phyloP scores from a whole-genome alignment of 2,797 vertebrate species.

The Myoxocephalus aenaeus region DNA sequence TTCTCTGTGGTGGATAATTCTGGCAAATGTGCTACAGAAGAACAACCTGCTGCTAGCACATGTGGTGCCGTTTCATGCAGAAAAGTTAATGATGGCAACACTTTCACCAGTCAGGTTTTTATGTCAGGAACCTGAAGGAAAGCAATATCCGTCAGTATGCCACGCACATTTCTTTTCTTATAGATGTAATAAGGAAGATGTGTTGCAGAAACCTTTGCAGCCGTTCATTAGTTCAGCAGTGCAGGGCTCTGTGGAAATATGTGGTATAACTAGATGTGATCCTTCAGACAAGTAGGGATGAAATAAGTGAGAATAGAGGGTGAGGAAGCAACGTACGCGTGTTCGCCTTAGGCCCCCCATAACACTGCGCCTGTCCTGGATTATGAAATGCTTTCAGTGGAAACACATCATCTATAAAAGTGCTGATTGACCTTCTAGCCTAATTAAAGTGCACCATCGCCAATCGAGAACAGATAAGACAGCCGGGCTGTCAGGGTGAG shows the following conservation, averaged over 20 bases:
- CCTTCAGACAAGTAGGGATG: slow-evolving; percentile 38
- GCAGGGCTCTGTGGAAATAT: slow-evolving; percentile 30
- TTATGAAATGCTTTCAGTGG: slow-evolving; percentile 68
- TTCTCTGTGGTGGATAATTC: slow-evolving; percentile 13
- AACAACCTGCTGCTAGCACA: slow-evolving; percentile 5
- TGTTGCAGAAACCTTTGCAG: slow-evolving; percentile 33
- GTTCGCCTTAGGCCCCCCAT: slow-evolving; percentile 37
- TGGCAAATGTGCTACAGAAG: slow-evolving; percentile 19
- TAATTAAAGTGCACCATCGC: slow-evolving; percentile 76
- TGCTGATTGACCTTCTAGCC: slow-evolving; percentile 78
- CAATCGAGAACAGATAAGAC: slow-evolving; percentile 74
- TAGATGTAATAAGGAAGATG: slow-evolving; percentile 19
- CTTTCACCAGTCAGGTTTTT: slow-evolving; percentile 10
- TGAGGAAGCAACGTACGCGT: slow-evolving; percentile 4
- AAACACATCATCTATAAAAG: slow-evolving; percentile 64
- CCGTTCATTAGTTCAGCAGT: slow-evolving; percentile 42
- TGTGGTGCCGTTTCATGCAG: slow-evolving; percentile 22
- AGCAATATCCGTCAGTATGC: background rate
- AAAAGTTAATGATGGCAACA: slow-evolving; percentile 22
- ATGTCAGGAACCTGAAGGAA: background rate
- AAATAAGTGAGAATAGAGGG: slow-evolving; percentile 7
- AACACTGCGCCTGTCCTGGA: slow-evolving; percentile 43
- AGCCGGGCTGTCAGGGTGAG: slow-evolving; percentile 79
- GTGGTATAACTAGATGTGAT: slow-evolving; percentile 39
- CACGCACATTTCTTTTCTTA: slow-evolving; percentile 13